Evolutionary conservation across 2,888 invertebrate genomes (phyloP), one percentile per base, ranked within the genome.

Genomic region (Prostheceraeus crozeri): DNA sequence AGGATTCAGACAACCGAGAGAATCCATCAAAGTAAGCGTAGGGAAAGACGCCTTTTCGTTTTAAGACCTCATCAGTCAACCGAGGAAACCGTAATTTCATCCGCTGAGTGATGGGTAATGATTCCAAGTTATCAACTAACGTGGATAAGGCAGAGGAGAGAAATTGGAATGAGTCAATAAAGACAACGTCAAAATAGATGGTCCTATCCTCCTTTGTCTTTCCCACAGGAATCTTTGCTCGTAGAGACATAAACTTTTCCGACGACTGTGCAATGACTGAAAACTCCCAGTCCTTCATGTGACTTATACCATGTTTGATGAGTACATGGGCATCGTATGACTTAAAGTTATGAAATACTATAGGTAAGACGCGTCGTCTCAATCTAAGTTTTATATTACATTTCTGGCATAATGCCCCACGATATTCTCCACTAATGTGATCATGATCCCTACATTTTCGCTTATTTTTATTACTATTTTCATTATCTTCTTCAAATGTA

Each of bases 351-450:
- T 53, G 53, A 8, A 53, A 53, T 19, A 53, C 25, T 35, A 53
- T 53, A 19, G 53, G 53, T 19, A 53, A 27, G 16, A 53, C n/a
- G 25, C 27, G 19, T 28, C 30, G 19, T n/a, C 27, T n/a, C 14
- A 53, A 33, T 3, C 40, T n/a, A 4, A 40, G 16, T 3, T 10
- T 35, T 4, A 19, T 53, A 40, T 53, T 53, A 10, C 53, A 53
- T 2, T 40, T 14, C 10, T 28, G 40, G 8, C 53, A 53, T 1
- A 60, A 63, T 8, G 65, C 63, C 1, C 64, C 64, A 25, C 59
- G 52, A 46, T 61, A 66, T 25, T 57, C 52, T 1, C 58, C 65
- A 19, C 55, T 62, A 10, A 65, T 51, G 40, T 63, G 65, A 36
- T 61, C 54, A 45, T 65, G 64, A 27, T 65, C 62, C n/a, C n/a